Conservation (phyloP, 2,797 vertebrate species). For the Coluber constrictor region DNA sequence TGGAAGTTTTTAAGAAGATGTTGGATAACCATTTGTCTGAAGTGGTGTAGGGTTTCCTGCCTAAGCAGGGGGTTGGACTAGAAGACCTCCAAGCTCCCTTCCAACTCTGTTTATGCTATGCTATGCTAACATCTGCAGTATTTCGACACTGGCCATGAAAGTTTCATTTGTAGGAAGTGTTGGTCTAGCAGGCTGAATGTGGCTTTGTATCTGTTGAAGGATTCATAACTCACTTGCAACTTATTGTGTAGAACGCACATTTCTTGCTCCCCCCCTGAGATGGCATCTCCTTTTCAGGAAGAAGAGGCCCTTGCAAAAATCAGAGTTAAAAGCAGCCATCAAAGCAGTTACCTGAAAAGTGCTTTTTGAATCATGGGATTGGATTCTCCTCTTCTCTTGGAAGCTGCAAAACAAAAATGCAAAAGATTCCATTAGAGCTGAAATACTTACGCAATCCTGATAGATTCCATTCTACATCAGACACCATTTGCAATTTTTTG, state of each 20-base stretch:
- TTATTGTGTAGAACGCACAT: not conserved
- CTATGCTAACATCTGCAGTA: not conserved
- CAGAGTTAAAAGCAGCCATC: too few relatives aligned
- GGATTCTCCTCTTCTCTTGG: not conserved
- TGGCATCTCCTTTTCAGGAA: not conserved
- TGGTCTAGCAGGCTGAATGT: rapidly evolving
- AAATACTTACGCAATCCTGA: not conserved
- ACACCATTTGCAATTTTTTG: not conserved
- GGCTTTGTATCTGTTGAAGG: not conserved
- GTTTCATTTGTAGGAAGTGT: not conserved
- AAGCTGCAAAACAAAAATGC: not conserved
- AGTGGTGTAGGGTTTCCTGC: too few relatives aligned
- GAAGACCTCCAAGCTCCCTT: too few relatives aligned
- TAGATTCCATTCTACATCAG: not conserved
- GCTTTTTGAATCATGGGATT: not conserved
- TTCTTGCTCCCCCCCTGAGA: too few relatives aligned
- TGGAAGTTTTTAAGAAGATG: too few relatives aligned
- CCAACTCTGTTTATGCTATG: too few relatives aligned
- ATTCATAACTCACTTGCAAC: not conserved
- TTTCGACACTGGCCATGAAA: too few relatives aligned
- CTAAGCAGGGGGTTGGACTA: too few relatives aligned
- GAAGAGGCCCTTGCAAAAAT: too few relatives aligned
- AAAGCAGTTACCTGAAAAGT: not conserved
- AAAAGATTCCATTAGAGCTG: not conserved
- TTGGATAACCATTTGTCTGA: too few relatives aligned